phyloP scores from a whole-genome alignment of 2,888 invertebrate species.

The Hoplodrina blanda region DNA sequence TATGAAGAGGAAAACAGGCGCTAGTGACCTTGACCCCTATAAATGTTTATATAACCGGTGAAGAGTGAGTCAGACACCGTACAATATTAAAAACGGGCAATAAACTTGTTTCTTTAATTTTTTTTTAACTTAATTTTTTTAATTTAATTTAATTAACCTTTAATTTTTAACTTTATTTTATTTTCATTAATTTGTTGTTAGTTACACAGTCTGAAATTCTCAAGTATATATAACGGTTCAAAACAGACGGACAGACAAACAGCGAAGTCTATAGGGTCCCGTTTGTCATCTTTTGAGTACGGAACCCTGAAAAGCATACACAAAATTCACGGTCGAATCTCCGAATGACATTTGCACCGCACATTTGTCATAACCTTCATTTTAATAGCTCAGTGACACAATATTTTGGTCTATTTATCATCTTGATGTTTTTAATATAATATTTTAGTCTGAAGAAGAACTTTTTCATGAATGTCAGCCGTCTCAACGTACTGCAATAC shows the following conservation, averaged over 20 bases:
- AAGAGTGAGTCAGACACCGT: no score
- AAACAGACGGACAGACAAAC: no score
- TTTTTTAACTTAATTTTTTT: no score
- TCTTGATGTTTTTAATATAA: constrained; percentile 26
- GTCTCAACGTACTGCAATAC: constrained; percentile 52
- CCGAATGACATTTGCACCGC: constrained; percentile 29
- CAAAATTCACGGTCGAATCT: constrained; percentile 23
- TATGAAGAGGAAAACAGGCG: constrained; percentile 12
- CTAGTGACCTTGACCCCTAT: constrained; percentile 35
- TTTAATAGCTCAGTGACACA: constrained; percentile 30
- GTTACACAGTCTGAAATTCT: no score
- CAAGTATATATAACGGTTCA: no score
- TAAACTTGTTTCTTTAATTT: no score
- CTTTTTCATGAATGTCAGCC: constrained; percentile 48
- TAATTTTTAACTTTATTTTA: no score
- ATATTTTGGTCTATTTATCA: constrained; percentile 40
- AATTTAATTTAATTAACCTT: no score
- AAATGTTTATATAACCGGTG: background rate
- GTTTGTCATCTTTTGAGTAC: no score
- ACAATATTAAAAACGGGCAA: no score
- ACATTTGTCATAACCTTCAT: constrained; percentile 35
- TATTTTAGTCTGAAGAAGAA: constrained; percentile 16
- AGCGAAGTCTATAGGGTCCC: no score
- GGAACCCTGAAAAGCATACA: constrained; percentile 13
- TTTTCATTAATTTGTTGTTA: no score